Percentiles rank a stretch among this genome's conserved stretches.
phyloP scores from a whole-genome alignment of 2,797 vertebrate species.

The Setipinna tenuifilis region DNA sequence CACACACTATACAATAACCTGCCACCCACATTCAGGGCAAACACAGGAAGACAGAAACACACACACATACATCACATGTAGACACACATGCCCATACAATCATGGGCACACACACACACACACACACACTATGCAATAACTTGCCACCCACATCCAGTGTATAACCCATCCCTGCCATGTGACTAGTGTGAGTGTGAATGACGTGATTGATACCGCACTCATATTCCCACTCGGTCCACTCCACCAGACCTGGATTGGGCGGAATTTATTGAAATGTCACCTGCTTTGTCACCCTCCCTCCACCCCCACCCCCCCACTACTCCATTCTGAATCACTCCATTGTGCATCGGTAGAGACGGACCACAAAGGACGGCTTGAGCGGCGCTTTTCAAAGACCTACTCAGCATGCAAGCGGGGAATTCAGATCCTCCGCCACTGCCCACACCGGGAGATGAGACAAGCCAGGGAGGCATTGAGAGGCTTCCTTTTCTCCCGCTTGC shows the following conservation, averaged over 20 bases:
- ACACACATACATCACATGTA: no score
- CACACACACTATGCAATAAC: not conserved
- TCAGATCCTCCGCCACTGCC: slow-evolving; percentile 37
- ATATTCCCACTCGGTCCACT: slow-evolving; percentile 24
- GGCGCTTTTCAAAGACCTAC: slow-evolving; percentile 39
- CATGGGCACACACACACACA: not conserved
- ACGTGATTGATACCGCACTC: slow-evolving; percentile 3
- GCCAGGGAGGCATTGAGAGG: not conserved
- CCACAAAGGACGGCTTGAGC: slow-evolving; percentile 33
- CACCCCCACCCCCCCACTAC: no score
- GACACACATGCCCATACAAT: not conserved
- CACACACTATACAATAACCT: no score
- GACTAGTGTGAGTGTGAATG: not conserved
- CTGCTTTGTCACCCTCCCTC: slow-evolving; percentile 10
- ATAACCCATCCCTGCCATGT: not conserved
- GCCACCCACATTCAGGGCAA: no score
- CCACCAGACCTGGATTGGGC: not conserved
- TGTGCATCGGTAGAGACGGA: not conserved
- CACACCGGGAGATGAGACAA: slow-evolving; percentile 41
- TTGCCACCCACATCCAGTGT: not conserved
- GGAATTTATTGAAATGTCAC: slow-evolving; percentile 22
- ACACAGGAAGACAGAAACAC: no score
- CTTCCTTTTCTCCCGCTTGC: not conserved
- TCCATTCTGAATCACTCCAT: slow-evolving; percentile 11
- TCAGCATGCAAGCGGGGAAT: slow-evolving; percentile 40